Conservation (phyloP, 2,888 invertebrate species). For the Sinotaia quadrata region DNA sequence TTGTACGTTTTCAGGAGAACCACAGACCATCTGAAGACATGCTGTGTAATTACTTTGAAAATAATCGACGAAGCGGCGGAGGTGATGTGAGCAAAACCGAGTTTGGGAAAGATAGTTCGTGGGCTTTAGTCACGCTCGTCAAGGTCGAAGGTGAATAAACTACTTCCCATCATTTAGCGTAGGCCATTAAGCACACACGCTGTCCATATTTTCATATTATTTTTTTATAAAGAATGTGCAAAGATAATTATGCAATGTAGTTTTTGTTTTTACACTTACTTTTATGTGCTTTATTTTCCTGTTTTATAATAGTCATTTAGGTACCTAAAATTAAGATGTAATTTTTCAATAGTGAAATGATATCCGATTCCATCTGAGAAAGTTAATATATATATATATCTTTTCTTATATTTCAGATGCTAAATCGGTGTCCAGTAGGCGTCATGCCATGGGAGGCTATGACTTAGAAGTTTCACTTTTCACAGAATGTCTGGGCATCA, state of each 20-base stretch:
- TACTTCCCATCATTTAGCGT: no score
- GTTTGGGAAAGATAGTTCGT: not conserved
- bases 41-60: slow-evolving; percentile 20
- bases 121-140: slow-evolving; percentile 15
- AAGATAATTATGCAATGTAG: no score
- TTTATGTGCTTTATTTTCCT: no score
- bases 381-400: no score
- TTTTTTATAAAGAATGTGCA: no score
- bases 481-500: slow-evolving; percentile 14
- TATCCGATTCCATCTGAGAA: no score
- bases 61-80: not conserved
- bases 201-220: no score
- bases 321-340: no score
- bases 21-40: slow-evolving; percentile 2
- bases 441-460: not conserved
- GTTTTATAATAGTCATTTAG: no score
- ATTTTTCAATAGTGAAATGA: no score
- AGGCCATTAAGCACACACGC: no score
- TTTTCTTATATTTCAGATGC: slow-evolving; percentile 7
- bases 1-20: not conserved
- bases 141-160: not conserved
- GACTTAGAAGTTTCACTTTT: not conserved
- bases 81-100: not conserved
- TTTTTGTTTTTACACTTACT: no score
- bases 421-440: not conserved